Evolutionary conservation across 2,113 vertebrate species (phyloP), one percentile per base, ranked within the genome.

Genomic region (Oreotrochilus melanogaster): DNA sequence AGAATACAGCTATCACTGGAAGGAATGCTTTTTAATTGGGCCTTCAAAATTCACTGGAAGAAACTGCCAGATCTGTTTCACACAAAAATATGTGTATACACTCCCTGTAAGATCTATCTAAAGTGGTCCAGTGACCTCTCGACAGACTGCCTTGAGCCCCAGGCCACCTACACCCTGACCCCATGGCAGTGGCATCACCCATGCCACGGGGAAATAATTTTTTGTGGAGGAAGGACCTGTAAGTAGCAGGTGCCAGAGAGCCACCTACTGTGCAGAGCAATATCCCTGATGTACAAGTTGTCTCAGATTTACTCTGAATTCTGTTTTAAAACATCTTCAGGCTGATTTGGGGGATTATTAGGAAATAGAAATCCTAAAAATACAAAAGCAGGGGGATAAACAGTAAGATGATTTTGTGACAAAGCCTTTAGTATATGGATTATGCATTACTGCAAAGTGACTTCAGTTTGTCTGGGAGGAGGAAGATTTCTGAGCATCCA

Each of bases 361-460:
- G 37, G 39, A 42, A 90, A 73, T 7, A 76, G 80, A 90, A 88
- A 94, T 94, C 79, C 92, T 88, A 70, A 95, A 94, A 96, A 82
- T 79, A 89, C 45, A 91, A 83, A 88, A 53, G 56, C 66, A 58
- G 75, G 16, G 51, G 37, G 25, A 78, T 70, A 92, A 60, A 73
- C 81, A 86, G 47, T 21, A n/a, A 71, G 70, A 89, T 60, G 92
- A 50, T 93, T 93, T 18, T 70, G 78, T 94, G 89, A 94, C 93
- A 95, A 89, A 92, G 89, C 70, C 89, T 93, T 92, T 74, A 78
- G 53, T 22, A 11, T 24, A 94, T 95, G 89, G 89, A 95, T 96
- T 94, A 96, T 92, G 88, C 93, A 89, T 93, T 30, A 86, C 47
- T 6, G 5, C 95, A 91, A 95, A 50, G 48, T 65, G 66, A 85